phyloP scores from a whole-genome alignment of 2,797 vertebrate species.

The Apogon hyalosoma region DNA sequence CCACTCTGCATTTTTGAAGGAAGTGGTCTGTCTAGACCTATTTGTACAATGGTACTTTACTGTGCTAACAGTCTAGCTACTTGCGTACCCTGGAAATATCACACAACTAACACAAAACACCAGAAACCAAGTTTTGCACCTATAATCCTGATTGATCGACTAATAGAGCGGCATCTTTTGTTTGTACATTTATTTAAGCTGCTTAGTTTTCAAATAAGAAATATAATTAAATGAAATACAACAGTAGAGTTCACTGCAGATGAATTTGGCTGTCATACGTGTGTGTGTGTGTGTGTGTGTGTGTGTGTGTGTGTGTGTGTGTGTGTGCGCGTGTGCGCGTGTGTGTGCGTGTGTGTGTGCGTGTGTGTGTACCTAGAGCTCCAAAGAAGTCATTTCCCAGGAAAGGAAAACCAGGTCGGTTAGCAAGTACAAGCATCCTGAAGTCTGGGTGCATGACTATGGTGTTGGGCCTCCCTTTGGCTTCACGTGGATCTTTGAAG shows the following conservation, averaged over 20 bases:
- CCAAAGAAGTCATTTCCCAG: slow-evolving; percentile 98
- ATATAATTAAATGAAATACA: not conserved
- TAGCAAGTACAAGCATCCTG: slow-evolving; percentile 96
- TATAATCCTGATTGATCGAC: not conserved
- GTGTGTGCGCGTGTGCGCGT: slow-evolving; percentile 2
- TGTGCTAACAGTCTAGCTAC: too few species aligned
- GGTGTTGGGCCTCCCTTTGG: slow-evolving; percentile 83
- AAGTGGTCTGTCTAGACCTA: too few species aligned
- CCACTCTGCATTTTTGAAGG: too few species aligned
- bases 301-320: slow-evolving; percentile 50
- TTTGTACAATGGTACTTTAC: too few species aligned
- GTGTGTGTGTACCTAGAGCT: slow-evolving; percentile 87
- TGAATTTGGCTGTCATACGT: not conserved
- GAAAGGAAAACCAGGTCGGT: slow-evolving; percentile 97
- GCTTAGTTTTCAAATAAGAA: not conserved
- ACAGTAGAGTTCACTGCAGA: not conserved
- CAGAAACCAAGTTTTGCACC: not conserved
- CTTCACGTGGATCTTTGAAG: slow-evolving; percentile 83
- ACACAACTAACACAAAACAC: not conserved
- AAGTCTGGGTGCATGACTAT: slow-evolving; percentile 96
- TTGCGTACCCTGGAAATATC: too few species aligned
- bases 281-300: slow-evolving; percentile 2
- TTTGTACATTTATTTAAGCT: not conserved
- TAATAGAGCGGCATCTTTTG: not conserved
- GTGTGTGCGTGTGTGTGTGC: not conserved